Base-by-base conservation (phyloP, 53 echinoderm and acorn worm species). In the Echinarachnius parma region DNA sequence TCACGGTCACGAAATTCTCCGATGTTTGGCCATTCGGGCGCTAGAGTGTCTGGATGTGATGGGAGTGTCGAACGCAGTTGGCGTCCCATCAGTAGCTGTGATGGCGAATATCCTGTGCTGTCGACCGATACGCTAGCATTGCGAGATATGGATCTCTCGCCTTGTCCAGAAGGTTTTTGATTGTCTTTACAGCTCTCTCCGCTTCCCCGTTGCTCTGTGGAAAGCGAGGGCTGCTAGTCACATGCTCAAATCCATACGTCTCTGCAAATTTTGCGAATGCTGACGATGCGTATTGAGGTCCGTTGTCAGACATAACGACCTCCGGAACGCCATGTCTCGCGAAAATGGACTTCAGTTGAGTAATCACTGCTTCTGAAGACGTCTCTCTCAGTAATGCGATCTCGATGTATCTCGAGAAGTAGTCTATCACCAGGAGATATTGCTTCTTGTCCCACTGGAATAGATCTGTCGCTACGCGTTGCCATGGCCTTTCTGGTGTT, bases 191-290 rank as follows among this genome's bases (percentile, higher is more conserved):
- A 11, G 86, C 81, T 66, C 81, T 32, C 42, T 81, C 86, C 21
- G 53, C 76, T 53, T 66, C 84, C 7, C 83, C 84, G 68, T 88
- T 84, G 11, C 80, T 64, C 18, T 88, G 88, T 7, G 84, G 83
- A 19, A 75, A 46, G 2, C 52, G 16, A 4, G 66, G 85, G 8
- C 56, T 75, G 46, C 81, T 86, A 15, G 81, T 81, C 13, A 58
- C 21, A 21, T 60, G 80, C 3, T 27, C 56, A 42, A 80, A 80
- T 10, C 49, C 60, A 21, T 59, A 80, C 20, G 14, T 32, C 4
- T 80, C 58, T 3, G 48, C 33, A 35, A 80, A 80, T 33, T 80
- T 21, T 9, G 33, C 65, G 46, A 49, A 80, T 10, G n/a, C 47
- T 27, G 57, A 29, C 5, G 69, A 59, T 18, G 45, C n/a, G 26